Base-by-base conservation (phyloP, 2,797 vertebrate genomes). In the Amblyraja radiata region DNA sequence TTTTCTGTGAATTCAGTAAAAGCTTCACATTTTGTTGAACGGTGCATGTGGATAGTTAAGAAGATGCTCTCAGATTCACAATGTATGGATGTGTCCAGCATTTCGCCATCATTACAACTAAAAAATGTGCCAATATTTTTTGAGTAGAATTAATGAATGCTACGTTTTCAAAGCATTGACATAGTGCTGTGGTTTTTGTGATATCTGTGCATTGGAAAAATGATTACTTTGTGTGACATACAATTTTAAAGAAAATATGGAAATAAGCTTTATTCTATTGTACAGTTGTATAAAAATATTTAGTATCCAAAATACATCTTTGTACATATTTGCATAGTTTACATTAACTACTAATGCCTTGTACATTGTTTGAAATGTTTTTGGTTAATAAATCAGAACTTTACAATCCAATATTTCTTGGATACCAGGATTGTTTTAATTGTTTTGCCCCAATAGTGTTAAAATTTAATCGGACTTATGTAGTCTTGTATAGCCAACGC, bases 401-500 rank as follows among this genome's bases (percentile, higher is more conserved):
- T 95, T 96, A 96, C 97, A 97, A 97, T 97, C 96, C 95, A 96
- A 74, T 96, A 93, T 93, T 95, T 96, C 97, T 97, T 97, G 97
- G 97, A 98, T 98, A 97, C 97, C 97, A 97, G 97, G 94, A 46
- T 92, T 71, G 46, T 92, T 92, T 92, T 46, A 54, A 54, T 54
- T 54, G 58, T 92, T 92, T 74, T 71, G 32, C 76, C 90, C 36
- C 68, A 14, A 25, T 25, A 54, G 39, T 92, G 28, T 54, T 92
- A 92, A 88, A 84, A 88, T 58, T 74, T 46, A 58, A 71, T 58
- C 74, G 13, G 88, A 91, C 71, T 39, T 91, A 46, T 76, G 71
- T 74, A 76, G 46, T 92, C 39, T 11, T 92, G 71, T 46, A 76
- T 74, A 76, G 74, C 46, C 13, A 74, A 46, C 32, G 58, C 77